Base-by-base conservation (phyloP, 2,797 vertebrate genomes). In the Enteromius treurensis region DNA sequence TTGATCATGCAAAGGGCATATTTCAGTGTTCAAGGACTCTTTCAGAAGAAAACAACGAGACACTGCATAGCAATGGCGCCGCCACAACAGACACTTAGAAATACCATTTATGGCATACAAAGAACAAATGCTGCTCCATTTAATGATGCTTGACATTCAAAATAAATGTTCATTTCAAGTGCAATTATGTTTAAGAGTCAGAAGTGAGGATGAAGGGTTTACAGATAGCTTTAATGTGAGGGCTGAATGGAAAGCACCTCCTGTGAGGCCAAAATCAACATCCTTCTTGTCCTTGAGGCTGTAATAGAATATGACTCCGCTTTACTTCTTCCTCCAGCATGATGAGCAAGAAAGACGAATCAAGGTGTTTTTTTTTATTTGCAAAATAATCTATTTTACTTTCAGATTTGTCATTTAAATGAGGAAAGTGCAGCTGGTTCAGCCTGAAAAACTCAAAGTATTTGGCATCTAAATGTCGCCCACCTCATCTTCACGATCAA, bases 181-280 rank as follows among this genome's bases (percentile, higher is more conserved):
- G 67, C 75, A 83, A 83, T 83, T 71, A 83, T 79, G 51, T 58
- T 82, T 83, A 60, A 76, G 73, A 68, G 74, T 83, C 74, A 83
- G 74, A 77, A 77, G 81, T 77, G 67, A 83, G 67, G 75, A 69
- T 83, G 65, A 77, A 83, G 75, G 82, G 67, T 62, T 29, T 83
- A 83, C 75, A 83, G 67, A 78, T 26, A 71, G 79, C 82, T 85
- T 83, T 78, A 71, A 84, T 68, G 65, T 51, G 65, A 84, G 81
- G 45, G 71, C 85, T 78, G 64, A 55, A 53, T 83, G 81, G 64
- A 82, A 70, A 71, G 58, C 70, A 34, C 58, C 29, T 55, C 42
- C 75, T 70, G 29, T 47, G 45, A 82, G 84, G 75, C 76, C 78
- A 84, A 81, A 84, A 81, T 73, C 85, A 71, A 86, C 87, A 84